phyloP scores from a whole-genome alignment of 2,113 vertebrate species.

The Mormyrus iriodes region DNA sequence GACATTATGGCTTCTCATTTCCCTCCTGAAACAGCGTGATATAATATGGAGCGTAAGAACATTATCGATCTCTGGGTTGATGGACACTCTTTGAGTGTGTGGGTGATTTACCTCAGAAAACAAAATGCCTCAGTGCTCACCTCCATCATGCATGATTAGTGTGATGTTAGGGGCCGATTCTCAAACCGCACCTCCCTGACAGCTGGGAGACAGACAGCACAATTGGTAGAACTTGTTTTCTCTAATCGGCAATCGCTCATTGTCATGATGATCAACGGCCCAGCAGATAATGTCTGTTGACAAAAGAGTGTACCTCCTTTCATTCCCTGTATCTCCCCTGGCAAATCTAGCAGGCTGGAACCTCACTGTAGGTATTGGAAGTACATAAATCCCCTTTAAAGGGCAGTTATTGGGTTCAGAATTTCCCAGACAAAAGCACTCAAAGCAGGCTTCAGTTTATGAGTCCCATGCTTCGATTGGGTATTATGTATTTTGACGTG shows the following conservation, averaged over 20 bases:
- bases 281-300: conserved; percentile 58
- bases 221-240: conserved; percentile 35
- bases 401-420: conserved; percentile 49
- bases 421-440: conserved; percentile 50
- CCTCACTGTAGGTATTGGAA: conserved; percentile 58
- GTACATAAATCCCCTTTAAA: conserved; percentile 62
- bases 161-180: conserved; percentile 28
- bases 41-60: not conserved
- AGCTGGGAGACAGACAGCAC: conserved; percentile 32
- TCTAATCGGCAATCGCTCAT: conserved; percentile 47
- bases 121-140: not conserved
- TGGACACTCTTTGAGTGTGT: not conserved
- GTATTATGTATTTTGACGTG: conserved; percentile 49
- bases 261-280: conserved; percentile 64
- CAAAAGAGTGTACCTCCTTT: conserved; percentile 55
- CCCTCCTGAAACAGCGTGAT: not conserved
- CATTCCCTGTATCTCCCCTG: conserved; percentile 65
- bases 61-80: not conserved
- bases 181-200: conserved; percentile 35
- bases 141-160: not conserved
- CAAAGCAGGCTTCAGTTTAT: conserved; percentile 52
- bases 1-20: not conserved
- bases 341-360: conserved; percentile 53
- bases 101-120: not conserved
- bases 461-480: conserved; percentile 36